Percentiles rank a stretch among this genome's conserved stretches.
Evolutionary conservation across 35 echinoderm and acorn worm genomes (phyloP).

Genomic region (Hemicentrotus pulcherrimus): DNA sequence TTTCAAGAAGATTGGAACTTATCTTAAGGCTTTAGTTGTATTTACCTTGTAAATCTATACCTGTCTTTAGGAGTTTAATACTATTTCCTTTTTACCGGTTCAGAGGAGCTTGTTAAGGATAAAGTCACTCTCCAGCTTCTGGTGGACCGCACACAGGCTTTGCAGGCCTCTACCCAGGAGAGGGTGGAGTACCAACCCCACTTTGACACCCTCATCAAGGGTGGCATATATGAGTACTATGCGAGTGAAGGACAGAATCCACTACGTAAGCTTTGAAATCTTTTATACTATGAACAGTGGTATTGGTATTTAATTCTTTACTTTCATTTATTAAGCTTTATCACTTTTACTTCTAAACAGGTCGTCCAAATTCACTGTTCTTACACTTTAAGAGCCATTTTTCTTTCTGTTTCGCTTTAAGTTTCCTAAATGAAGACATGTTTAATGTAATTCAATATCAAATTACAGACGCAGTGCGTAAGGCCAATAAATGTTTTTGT

Average conservation of each 20-base stretch:
- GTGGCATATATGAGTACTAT: conserved; percentile 99
- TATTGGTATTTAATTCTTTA: no score
- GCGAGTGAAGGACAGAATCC: conserved; percentile 98
- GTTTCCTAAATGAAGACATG: no score
- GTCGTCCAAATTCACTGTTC: no score
- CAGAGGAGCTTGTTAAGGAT: conserved; percentile 70
- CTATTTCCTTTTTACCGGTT: background rate
- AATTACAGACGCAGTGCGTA: no score
- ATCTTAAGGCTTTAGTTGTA: no score
- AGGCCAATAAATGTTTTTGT: no score
- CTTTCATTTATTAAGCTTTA: no score
- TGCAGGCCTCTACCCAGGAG: conserved; percentile 83
- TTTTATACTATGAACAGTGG: background rate
- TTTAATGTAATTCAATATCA: no score
- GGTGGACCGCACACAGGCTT: conserved; percentile 64
- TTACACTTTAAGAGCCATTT: no score
- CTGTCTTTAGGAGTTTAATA: background rate
- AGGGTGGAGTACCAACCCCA: conserved; percentile 89
- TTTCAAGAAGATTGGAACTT: no score
- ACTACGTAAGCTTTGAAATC: conserved; percentile 71
- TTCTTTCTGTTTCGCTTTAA: no score
- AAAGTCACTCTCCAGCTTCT: conserved; percentile 68
- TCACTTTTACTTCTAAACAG: no score
- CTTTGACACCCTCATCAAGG: conserved; percentile 96
- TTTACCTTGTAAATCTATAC: background rate